These are phyloP conservation scores for Knipowitschia caucasica DNA, from an alignment of 2,797 vertebrate genomes.

Conservation along the genomic window DNA sequence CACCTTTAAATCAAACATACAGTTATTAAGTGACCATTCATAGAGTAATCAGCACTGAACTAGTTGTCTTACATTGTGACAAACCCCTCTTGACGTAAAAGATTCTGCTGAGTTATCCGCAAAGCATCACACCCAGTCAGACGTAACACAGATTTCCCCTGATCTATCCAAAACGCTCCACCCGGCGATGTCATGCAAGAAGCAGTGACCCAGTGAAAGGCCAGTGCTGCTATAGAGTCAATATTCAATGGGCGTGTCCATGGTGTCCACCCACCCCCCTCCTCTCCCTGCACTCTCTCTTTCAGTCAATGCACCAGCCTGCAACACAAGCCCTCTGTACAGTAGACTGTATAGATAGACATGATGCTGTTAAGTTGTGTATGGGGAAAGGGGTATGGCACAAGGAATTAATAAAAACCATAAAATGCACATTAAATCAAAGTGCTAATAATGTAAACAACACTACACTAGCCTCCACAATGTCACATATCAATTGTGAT, in stretches of 20 bases:
- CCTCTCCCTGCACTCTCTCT: slow-evolving; percentile 7
- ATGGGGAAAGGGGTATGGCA: too few species aligned
- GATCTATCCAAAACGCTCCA: neutral
- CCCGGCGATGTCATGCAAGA: slow-evolving; percentile 22
- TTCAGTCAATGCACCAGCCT: slow-evolving; percentile 51
- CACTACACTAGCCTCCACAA: too few species aligned
- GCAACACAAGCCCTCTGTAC: slow-evolving; percentile 24
- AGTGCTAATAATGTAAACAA: too few species aligned
- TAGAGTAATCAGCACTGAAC: too few species aligned
- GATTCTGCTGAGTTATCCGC: slow-evolving; percentile 25
- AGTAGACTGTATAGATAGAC: neutral
- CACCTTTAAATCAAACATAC: too few species aligned
- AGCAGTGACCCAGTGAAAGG: slow-evolving; percentile 28
- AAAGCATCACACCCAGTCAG: slow-evolving; percentile 42
- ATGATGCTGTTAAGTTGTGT: too few species aligned
- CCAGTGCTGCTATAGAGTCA: slow-evolving; percentile 36
- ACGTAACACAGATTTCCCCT: slow-evolving; percentile 40
- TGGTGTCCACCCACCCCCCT: neutral
- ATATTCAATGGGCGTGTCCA: slow-evolving; percentile 62
- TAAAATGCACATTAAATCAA: too few species aligned
- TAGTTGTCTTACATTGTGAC: too few species aligned
- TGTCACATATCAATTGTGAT: too few species aligned
- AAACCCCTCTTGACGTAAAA: too few species aligned
- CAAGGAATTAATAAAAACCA: too few species aligned
- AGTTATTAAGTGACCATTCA: too few species aligned